Base-by-base conservation (phyloP, 92 coral and sea anemone genomes). In the Bergia puertoricense region DNA sequence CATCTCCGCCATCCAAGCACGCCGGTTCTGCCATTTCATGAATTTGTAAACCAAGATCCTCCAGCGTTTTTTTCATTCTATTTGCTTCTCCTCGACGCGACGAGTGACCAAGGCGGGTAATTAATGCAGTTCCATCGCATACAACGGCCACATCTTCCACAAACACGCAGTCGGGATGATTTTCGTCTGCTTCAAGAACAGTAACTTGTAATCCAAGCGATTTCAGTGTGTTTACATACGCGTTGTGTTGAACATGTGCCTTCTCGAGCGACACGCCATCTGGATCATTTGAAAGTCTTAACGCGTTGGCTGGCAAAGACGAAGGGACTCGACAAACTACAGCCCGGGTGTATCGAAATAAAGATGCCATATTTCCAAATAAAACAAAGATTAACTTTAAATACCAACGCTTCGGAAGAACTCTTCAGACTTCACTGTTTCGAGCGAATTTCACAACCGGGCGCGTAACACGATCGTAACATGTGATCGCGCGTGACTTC, bases 81-180 rank as follows among this genome's bases (percentile, higher is more conserved):
- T 80, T 54, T 10, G 90, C 80, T 84, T 97, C 99, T 6, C 94
- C 93, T 50, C 91, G 96, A 78, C 99, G 90, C 48, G 94, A 88
- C 43, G 81, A 77, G 57, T 97, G 99, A 11, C 99, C 99, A 22
- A 91, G 87, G 36, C 88, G 86, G 59, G 91, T 39, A 13, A 97
- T 48, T 88, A 97, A 88, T 0, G 99, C 99, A 0, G 82, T 88
- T 1, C 88, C 88, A 62, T 90, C 99, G 87, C 96, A 90, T 14
- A 95, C 95, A 6, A 97, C 98, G 18, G 98, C 96, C 15, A 79
- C 86, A 78, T 97, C 99, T 92, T 97, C 99, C 22, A 97, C 98
- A 88, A 94, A 97, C 43, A 95, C 98, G 81, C 98, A 97, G 42
- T 97, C 99, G 6, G 99, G 99, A 43, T 84, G 81, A 13, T 71